These are phyloP conservation scores for Acheta domesticus DNA, from an alignment of 2,888 invertebrate genomes.

Conservation along the genomic window DNA sequence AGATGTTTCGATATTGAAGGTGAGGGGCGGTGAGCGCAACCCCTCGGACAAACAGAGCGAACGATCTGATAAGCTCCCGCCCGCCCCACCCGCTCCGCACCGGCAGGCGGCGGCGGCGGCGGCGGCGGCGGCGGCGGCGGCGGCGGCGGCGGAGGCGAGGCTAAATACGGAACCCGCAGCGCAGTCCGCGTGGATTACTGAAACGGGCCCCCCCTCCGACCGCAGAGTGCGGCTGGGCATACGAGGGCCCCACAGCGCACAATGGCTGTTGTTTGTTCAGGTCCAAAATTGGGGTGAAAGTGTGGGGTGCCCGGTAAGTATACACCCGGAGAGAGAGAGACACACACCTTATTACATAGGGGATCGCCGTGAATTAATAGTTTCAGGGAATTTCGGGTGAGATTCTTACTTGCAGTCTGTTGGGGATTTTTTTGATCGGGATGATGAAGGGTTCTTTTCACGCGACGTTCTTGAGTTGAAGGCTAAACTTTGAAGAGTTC, in stretches of 20 bases:
- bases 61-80: neutral
- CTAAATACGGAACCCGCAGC: neutral
- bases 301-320: neutral
- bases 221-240: neutral
- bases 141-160: neutral
- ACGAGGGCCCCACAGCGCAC: neutral
- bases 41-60: neutral
- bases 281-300: neutral
- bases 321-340: neutral
- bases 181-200: neutral
- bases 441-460: too few relatives aligned
- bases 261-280: conserved; percentile 18
- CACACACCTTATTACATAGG: neutral
- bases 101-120: neutral
- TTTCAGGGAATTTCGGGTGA: neutral
- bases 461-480: too few relatives aligned
- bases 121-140: neutral
- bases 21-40: neutral
- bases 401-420: neutral
- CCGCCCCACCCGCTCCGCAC: too few relatives aligned
- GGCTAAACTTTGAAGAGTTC: too few relatives aligned
- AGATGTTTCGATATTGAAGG: neutral
- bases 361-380: neutral
- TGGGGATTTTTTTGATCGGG: neutral
- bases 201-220: neutral